Evolutionary conservation across 2,888 invertebrate genomes (phyloP).

Genomic region (Chrysomela aeneicollis): DNA sequence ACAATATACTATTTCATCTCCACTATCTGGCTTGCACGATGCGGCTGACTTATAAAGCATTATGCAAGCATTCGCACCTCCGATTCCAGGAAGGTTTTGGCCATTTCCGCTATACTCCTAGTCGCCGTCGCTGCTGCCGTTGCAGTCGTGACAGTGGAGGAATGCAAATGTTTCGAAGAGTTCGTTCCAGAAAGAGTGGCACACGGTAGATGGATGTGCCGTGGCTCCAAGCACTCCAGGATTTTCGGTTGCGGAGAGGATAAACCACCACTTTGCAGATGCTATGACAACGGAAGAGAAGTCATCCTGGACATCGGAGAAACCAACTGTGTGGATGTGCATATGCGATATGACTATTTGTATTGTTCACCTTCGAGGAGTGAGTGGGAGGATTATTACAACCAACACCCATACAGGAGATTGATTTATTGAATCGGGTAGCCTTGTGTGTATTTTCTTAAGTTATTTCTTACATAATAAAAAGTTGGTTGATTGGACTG

Average conservation of each 20-base stretch:
- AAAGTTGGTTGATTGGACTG: not conserved
- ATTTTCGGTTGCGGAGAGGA: slow-evolving; percentile 48
- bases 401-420: slow-evolving; percentile 41
- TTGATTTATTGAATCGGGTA: slow-evolving; percentile 17
- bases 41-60: too few species aligned
- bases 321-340: slow-evolving; percentile 40
- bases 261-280: slow-evolving; percentile 48
- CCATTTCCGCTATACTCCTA: not conserved
- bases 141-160: slow-evolving; percentile 18
- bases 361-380: slow-evolving; percentile 36
- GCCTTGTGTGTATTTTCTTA: not conserved
- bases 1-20: too few species aligned
- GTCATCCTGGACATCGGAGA: slow-evolving; percentile 48
- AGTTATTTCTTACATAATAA: not conserved
- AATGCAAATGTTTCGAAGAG: slow-evolving; percentile 50
- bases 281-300: slow-evolving; percentile 40
- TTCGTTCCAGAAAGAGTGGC: slow-evolving; percentile 44
- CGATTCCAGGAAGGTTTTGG: slow-evolving; percentile 17
- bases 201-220: slow-evolving; percentile 40
- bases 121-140: not conserved
- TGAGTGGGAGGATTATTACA: slow-evolving; percentile 44
- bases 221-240: slow-evolving; percentile 44
- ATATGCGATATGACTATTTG: slow-evolving; percentile 27
- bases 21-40: too few species aligned
- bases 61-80: too few species aligned